phyloP scores from a whole-genome alignment of 2,797 vertebrate genomes.

The Sebastes cheni region DNA sequence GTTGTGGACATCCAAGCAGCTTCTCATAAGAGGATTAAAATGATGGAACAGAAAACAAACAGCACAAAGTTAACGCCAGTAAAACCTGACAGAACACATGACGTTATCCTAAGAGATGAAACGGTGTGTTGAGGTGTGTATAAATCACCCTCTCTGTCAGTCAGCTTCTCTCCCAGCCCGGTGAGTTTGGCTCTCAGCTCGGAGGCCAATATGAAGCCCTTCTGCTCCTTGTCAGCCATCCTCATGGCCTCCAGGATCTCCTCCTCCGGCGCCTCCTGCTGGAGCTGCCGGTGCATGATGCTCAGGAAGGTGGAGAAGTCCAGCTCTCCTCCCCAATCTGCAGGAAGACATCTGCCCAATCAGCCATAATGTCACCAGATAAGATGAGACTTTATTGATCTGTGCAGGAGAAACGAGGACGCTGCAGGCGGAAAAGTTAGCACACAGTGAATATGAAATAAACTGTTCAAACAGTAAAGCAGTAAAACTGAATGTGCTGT shows the following conservation, averaged over 20 bases:
- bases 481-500: neutral
- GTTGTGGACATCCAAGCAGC: too few relatives aligned
- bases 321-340: conserved; percentile 82
- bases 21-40: too few relatives aligned
- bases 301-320: conserved; percentile 91
- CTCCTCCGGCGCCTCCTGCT: conserved; percentile 86
- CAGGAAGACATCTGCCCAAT: neutral
- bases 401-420: neutral
- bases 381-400: neutral
- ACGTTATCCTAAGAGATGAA: too few relatives aligned
- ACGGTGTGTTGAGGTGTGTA: neutral
- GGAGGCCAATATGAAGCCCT: conserved; percentile 75
- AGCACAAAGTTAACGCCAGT: too few relatives aligned
- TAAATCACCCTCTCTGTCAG: conserved; percentile 82
- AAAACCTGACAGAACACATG: too few relatives aligned
- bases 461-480: conserved; percentile 25
- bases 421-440: neutral
- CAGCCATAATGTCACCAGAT: neutral
- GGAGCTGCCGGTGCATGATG: conserved; percentile 87
- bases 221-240: conserved; percentile 86
- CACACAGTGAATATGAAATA: neutral
- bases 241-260: conserved; percentile 88
- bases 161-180: conserved; percentile 85
- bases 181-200: conserved; percentile 87
- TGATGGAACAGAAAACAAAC: too few relatives aligned